Base-by-base conservation (phyloP, 2,888 invertebrate species). In the Leptarthrus brevirostris region DNA sequence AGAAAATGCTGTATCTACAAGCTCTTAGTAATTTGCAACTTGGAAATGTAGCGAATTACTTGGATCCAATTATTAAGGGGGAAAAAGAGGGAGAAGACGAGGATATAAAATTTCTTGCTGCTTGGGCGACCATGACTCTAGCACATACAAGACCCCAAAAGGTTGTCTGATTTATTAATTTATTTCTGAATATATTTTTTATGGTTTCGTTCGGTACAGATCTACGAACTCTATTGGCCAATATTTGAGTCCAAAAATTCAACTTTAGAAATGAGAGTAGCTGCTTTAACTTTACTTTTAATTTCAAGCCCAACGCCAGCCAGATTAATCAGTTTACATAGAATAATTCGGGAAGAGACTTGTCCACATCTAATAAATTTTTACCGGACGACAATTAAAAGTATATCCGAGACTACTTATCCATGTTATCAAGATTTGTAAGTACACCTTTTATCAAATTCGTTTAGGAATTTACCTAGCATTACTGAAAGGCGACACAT, bases 1-100 rank as follows among this genome's bases (percentile, higher is more conserved):
- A 90, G 77, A 88, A 91, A 75, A 88, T 92, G 88, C 82, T 92
- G 2, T 92, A 91, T 87, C 85, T 92, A 0, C 90, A 92, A 81
- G 92, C 91, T 0, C 83, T 92, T 0, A 89, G 90, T 76, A 93
- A 92, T 78, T 85, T 90, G 72, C 88, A 89, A 77, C 79, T 89
- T 24, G 87, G 87, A 3, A 86, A 87, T 79, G 89, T 89, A 2
- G 83, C 86, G 30, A 85, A 86, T 61, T 88, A 87, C 78, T 80
- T 88, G 76, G 85, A 85, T 73, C 87, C 88, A 8, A 85, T 87
- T 14, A 87, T 90, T 14, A 82, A 87, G 1, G 90, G 91, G 77
- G 88, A 91, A 72, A 58, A 54, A 16, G 49, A 66, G 22, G 80
- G 80, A 20, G 83, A 83, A 53, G 81, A 84, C 74, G 80, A 82